These are phyloP conservation scores for Pituophis catenifer DNA, from an alignment of 2,113 vertebrate species.

Conservation along the genomic window DNA sequence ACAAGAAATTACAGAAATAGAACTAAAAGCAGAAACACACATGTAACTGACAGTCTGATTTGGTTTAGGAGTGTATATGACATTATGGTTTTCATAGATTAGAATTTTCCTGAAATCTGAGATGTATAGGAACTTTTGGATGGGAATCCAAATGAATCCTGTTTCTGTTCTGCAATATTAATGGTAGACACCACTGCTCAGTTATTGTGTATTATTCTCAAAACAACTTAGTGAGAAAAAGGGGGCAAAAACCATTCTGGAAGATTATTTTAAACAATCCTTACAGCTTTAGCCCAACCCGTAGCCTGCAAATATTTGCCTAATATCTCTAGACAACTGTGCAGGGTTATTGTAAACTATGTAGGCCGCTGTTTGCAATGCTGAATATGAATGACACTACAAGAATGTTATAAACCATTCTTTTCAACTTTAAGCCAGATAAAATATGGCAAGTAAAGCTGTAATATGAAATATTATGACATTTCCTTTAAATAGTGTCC, in stretches of 20 bases:
- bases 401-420: background rate
- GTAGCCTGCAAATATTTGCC: background rate
- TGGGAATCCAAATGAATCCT: background rate
- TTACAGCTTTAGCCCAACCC: background rate
- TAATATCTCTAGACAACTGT: background rate
- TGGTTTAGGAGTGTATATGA: background rate
- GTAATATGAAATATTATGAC: background rate
- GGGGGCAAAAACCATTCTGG: background rate
- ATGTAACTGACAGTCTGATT: background rate
- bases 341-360: background rate
- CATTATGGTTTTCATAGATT: background rate
- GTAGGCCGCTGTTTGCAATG: background rate
- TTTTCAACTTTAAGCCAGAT: background rate
- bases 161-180: background rate
- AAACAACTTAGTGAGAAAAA: background rate
- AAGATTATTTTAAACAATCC: background rate
- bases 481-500: background rate
- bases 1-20: background rate
- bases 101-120: background rate
- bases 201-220: background rate
- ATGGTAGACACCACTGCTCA: background rate
- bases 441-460: background rate
- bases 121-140: background rate
- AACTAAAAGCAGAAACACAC: background rate
- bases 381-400: background rate